Base-by-base conservation (phyloP, 2,888 invertebrate genomes). In the Eupeodes latifasciatus region DNA sequence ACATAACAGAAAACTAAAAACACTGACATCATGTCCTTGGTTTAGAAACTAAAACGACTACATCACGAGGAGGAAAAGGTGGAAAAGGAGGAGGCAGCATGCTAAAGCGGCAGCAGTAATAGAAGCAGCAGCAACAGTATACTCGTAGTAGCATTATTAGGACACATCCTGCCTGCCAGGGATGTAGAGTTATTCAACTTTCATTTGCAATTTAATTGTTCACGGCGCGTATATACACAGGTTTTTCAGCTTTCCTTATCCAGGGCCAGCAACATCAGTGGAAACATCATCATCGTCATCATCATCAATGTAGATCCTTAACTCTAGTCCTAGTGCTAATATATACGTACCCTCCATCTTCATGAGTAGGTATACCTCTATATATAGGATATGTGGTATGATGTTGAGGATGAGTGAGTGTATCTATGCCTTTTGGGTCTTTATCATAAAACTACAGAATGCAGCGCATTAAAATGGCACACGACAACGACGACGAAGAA, bases 11-110 rank as follows among this genome's bases (percentile, higher is more conserved):
- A 47, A 59, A 69, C 57, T 16, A 44, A 66, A 67, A 76, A 81
- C 85, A 81, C 81, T 81, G 40, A 53, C 44, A 67, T 77, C 51
- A 74, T 72, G 85, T 85, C 85, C 85, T 81, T 81, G 81, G 27
- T 66, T 53, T 4, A 55, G 53, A 44, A 49, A 78, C 44, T 47
- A 19, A 59, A 47, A 44, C 55, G 19, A 40, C 14, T 59, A 34
- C 34, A 55, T 9, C 66, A 53, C 36, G 40, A 69, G 55, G n/a
- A 69, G 55, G 67, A 67, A 67, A 49, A 69, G 55, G n/a, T 64
- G 55, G 67, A 67, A 67, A 49, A 1, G n/a, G 9, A 19, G 19
- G 19, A 40, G 9, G 40, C 40, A 9, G 55, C 9, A 10, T 27
- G 27, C 27, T 27, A 27, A 40, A 40, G 40, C 40, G 5, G 55